phyloP scores from a whole-genome alignment of 53 echinoderm and acorn worm species.

The Henricia sp. region DNA sequence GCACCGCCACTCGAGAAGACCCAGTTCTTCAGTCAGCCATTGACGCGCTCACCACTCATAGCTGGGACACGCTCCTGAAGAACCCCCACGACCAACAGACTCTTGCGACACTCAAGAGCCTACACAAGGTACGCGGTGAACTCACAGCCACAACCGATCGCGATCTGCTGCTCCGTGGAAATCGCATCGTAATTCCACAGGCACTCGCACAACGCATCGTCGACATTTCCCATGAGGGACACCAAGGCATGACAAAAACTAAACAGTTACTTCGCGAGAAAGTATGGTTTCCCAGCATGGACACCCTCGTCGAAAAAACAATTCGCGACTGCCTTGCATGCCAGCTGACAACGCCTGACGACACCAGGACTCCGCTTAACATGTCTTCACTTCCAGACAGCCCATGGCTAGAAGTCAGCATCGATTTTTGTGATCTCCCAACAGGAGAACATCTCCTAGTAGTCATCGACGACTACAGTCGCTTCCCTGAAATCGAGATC shows the following conservation, averaged over 20 bases:
- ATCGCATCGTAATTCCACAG: conserved; percentile 75
- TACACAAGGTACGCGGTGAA: conserved; percentile 39
- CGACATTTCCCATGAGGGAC: conserved; percentile 37
- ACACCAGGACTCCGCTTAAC: conserved; percentile 34
- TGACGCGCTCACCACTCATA: conserved; percentile 7
- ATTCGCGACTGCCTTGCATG: too few species aligned
- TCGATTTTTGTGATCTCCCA: conserved; percentile 52
- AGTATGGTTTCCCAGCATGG: conserved; percentile 78
- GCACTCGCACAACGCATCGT: conserved; percentile 39
- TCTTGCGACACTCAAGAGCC: conserved; percentile 43
- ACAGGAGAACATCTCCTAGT: too few species aligned
- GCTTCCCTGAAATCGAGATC: conserved; percentile 63
- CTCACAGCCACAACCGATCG: too few species aligned
- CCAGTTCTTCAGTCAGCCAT: conserved; percentile 22
- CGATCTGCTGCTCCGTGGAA: conserved; percentile 67
- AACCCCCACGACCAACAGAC: conserved; percentile 2
- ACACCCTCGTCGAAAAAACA: too few species aligned
- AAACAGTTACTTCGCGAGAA: too few species aligned
- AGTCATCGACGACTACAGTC: too few species aligned
- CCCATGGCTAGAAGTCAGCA: conserved; percentile 45
- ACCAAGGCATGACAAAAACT: conserved; percentile 33
- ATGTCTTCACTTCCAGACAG: conserved; percentile 59
- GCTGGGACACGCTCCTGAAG: conserved; percentile 28
- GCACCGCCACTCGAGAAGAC: conserved; percentile 43
- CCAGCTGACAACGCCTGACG: neutral